These are phyloP conservation scores for Spermophilus dauricus DNA, from an alignment of 2,113 vertebrate genomes.

Conservation along the genomic window DNA sequence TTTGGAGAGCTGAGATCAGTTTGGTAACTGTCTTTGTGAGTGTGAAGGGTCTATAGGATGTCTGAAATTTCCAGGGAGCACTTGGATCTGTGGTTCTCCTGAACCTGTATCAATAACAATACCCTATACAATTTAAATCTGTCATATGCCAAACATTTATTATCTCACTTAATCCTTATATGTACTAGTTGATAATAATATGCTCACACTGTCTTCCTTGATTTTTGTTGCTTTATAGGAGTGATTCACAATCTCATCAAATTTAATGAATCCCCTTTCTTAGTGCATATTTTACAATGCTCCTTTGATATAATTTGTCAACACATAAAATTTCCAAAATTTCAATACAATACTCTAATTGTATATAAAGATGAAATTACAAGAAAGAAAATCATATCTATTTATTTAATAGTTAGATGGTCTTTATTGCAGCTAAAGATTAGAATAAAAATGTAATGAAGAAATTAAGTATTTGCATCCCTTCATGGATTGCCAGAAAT, in stretches of 20 bases:
- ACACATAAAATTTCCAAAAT: background rate
- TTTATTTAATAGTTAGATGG: conserved; percentile 1
- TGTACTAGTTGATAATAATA: background rate
- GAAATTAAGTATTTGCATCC: background rate
- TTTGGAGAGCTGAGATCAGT: background rate
- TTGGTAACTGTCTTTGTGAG: background rate
- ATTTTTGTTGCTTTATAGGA: background rate
- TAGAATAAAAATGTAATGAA: background rate
- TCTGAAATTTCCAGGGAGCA: background rate
- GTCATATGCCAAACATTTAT: background rate
- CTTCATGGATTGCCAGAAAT: background rate
- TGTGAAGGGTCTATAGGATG: background rate
- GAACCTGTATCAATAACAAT: background rate
- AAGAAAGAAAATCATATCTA: background rate
- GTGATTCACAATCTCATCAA: background rate
- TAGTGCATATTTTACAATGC: background rate
- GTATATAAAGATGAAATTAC: background rate
- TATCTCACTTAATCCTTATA: background rate
- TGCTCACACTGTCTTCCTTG: background rate
- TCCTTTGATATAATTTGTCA: background rate
- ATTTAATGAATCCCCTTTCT: background rate
- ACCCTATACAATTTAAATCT: background rate
- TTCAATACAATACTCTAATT: background rate
- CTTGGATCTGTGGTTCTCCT: background rate
- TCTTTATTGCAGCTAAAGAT: background rate